These are phyloP conservation scores for Aphidoletes aphidimyza DNA, from an alignment of 2,888 invertebrate species.

Conservation along the genomic window DNA sequence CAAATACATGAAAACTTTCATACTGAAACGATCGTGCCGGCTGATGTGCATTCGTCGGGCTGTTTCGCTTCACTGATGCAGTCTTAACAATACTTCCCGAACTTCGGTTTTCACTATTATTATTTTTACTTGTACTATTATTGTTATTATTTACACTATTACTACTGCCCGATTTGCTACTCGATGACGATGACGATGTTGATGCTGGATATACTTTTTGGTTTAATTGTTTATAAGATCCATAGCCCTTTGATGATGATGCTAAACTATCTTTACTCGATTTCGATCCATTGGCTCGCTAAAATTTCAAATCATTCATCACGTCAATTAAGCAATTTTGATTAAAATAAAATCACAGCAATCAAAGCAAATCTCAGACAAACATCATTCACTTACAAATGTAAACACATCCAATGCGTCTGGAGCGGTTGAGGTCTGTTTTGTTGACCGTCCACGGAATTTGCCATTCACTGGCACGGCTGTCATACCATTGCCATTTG, in stretches of 20 bases:
- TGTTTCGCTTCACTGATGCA: conserved; percentile 5
- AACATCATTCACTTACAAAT: background rate
- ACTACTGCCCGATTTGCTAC: conserved; percentile 29
- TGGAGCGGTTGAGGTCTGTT: background rate
- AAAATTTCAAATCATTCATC: background rate
- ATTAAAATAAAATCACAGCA: background rate
- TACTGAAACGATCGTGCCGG: conserved; percentile 79
- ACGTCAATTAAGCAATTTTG: too few species aligned
- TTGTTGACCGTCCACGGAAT: conserved; percentile 1
- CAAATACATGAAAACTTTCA: conserved; percentile 83
- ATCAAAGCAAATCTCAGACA: background rate
- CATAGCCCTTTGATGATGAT: conserved; percentile 8
- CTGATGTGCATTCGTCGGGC: conserved; percentile 62
- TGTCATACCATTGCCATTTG: conserved; percentile 35
- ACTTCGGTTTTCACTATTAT: background rate
- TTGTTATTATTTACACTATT: conserved; percentile 54
- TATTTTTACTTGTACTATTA: conserved; percentile 52
- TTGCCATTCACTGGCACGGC: conserved; percentile 1
- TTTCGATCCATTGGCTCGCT: conserved; percentile 23
- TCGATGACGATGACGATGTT: background rate
- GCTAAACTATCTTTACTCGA: background rate
- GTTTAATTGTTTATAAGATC: conserved; percentile 39
- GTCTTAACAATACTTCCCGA: conserved; percentile 35
- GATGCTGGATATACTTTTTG: conserved; percentile 27
- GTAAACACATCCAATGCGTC: background rate